Base-by-base conservation (phyloP, 1,140 invertebrate genomes). In the Drosophila pallidifrons region DNA sequence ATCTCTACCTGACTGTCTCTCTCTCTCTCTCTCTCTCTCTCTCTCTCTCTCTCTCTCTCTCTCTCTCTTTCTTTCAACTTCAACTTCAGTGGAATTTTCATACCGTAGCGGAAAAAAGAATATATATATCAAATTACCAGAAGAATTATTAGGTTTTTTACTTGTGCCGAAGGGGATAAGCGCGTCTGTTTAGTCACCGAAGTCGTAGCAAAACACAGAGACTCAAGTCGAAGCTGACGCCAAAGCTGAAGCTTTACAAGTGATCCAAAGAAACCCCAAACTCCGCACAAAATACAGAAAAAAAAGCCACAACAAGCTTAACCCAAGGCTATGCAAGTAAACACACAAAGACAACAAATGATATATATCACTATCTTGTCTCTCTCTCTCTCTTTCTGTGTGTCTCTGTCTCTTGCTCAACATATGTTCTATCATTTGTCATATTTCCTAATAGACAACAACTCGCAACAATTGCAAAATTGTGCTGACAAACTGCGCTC, bases 111-210 rank as follows among this genome's bases (percentile, higher is more conserved):
- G 30, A 60, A 61, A 75, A 67, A 38, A 25, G 20, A 25, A 25
- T 25, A 25, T 25, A 25, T 25, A 79, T 79, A 76, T 79, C 73
- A 79, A 76, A 79, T 79, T 79, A 79, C 73, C 61, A 52, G 66
- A 66, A 71, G 57, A 76, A 69, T 70, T 70, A 78, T 78, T 75
- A 38, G 59, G 59, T 74, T 41, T 43, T 25, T 30, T 52, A 38
- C 38, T 28, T 28, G 13, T 13, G 13, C 20, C 2, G 5, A 5
- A n/a, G 35, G 28, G 65, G 65, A 49, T 58, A 67, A 67, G 65
- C 30, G 64, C 52, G 52, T 10, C 20, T 68, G 65, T 49, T 68
- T 68, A 59, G 65, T 68, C 59, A 68, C 55, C 55, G 66, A 69
- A 69, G 66, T 69, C 66, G 45, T 69, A 69, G 32, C 35, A 68